Evolutionary conservation across 1,140 invertebrate genomes (phyloP), one percentile per base, ranked within the genome.

Genomic region (Drosophila punjabiensis): DNA sequence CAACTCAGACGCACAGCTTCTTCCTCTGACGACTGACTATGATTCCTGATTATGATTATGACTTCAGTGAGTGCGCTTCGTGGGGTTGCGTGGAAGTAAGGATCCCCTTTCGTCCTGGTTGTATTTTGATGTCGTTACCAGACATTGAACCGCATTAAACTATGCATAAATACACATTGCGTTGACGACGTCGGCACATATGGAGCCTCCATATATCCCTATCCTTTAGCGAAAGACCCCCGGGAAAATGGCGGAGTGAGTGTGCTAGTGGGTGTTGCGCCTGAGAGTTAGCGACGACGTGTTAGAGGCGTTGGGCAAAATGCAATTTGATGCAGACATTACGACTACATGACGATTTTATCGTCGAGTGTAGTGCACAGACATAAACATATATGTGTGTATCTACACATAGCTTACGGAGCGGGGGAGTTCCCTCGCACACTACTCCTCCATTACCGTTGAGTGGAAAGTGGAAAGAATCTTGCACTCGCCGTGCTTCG

Each of bases 121-220:
- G 69, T 88, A 85, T 88, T 88, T 85, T 89, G 85, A 88, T 86
- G 85, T 89, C 85, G 79, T 89, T 89, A 90, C 79, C 85, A 89
- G 85, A 89, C 85, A 90, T 89, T 89, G 85, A 89, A 89, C 85
- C 85, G 85, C 85, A 89, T 89, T 88, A 88, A 88, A 90, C 85
- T 89, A 81, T 90, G 85, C 85, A 88, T 88, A 88, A 88, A 88
- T 88, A 88, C 85, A 88, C 84, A 88, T 88, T 89, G 85, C 84
- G 68, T 68, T 55, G 82, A 71, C 70, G 84, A 62, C 62, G 76
- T 86, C 82, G 53, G 71, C 73, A 75, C 85, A 89, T 88, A 88
- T 89, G 84, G 82, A 71, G 16, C 58, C 81, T 77, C 76, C 39
- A 16, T 28, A 14, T 28, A 28, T 35, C 47, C 16, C 48, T 37